These are phyloP conservation scores for Cephus sareptanus DNA, from an alignment of 2,888 invertebrate species.

Conservation along the genomic window DNA sequence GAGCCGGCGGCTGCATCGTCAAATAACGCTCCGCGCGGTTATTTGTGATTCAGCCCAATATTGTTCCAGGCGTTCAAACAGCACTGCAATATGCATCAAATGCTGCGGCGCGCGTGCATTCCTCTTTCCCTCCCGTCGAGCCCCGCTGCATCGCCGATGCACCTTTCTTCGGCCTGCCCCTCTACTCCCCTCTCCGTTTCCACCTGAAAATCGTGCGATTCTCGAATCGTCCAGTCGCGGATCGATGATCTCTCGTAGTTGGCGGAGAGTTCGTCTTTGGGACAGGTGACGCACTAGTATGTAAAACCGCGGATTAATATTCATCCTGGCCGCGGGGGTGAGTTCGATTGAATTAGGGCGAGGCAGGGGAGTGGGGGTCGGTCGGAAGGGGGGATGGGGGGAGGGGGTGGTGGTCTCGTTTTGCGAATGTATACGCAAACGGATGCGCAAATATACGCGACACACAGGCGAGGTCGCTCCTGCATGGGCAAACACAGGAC, in stretches of 20 bases:
- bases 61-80: constrained; percentile 39
- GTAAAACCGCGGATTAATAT: neutral
- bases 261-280: neutral
- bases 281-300: neutral
- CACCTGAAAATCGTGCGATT: neutral
- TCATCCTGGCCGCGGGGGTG: neutral
- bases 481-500: neutral
- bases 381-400: neutral
- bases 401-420: neutral
- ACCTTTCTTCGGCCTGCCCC: neutral
- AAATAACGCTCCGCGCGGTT: constrained; percentile 36
- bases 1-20: constrained; percentile 28
- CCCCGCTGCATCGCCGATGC: neutral
- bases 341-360: neutral
- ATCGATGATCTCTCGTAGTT: neutral
- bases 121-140: neutral
- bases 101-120: constrained; percentile 16
- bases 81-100: constrained; percentile 41
- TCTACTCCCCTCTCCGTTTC: neutral
- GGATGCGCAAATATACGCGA: constrained; percentile 15
- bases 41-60: constrained; percentile 42
- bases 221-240: neutral
- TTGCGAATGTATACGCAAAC: constrained; percentile 1
- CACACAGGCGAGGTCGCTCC: neutral
- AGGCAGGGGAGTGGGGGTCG: neutral